These are phyloP conservation scores for Sclerodermus sp. DNA, from an alignment of 2,888 invertebrate species.

Conservation along the genomic window DNA sequence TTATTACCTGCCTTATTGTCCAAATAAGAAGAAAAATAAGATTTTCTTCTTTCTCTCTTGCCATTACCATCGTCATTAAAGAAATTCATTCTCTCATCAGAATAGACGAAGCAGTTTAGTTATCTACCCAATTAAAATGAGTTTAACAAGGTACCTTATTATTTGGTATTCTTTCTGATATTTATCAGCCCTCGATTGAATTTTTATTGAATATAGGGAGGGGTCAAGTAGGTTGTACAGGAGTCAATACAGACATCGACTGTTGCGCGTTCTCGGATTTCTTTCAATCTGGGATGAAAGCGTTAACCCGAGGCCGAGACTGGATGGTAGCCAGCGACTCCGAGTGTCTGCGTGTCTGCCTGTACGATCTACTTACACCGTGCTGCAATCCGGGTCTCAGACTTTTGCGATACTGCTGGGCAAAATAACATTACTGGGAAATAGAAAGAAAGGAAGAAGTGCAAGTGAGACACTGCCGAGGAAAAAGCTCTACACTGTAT, in stretches of 20 bases:
- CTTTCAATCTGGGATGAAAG: slow-evolving; percentile 26
- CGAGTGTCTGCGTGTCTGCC: slow-evolving; percentile 23
- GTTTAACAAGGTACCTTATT: too few species aligned
- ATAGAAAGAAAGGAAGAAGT: slow-evolving; percentile 5
- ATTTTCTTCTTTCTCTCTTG: too few species aligned
- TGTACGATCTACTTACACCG: slow-evolving; percentile 15
- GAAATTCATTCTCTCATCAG: too few species aligned
- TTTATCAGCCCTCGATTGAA: too few species aligned
- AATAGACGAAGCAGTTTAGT: slow-evolving; percentile 16
- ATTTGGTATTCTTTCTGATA: too few species aligned
- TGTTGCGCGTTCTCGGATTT: slow-evolving; percentile 25
- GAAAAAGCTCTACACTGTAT: slow-evolving; percentile 3
- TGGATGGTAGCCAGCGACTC: slow-evolving; percentile 44
- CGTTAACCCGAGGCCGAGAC: slow-evolving; percentile 34
- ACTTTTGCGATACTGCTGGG: slow-evolving; percentile 10
- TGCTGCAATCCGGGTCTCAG: slow-evolving; percentile 24
- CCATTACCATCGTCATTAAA: too few species aligned
- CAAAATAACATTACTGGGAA: slow-evolving; percentile 9
- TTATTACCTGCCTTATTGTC: too few species aligned
- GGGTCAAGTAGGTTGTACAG: too few species aligned
- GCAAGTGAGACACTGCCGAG: neutral
- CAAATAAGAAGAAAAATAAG: too few species aligned
- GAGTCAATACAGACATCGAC: too few species aligned
- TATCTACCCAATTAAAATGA: too few species aligned
- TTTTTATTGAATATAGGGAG: too few species aligned